phyloP scores from a whole-genome alignment of 2,113 vertebrate species.

The Laticauda laticaudata region DNA sequence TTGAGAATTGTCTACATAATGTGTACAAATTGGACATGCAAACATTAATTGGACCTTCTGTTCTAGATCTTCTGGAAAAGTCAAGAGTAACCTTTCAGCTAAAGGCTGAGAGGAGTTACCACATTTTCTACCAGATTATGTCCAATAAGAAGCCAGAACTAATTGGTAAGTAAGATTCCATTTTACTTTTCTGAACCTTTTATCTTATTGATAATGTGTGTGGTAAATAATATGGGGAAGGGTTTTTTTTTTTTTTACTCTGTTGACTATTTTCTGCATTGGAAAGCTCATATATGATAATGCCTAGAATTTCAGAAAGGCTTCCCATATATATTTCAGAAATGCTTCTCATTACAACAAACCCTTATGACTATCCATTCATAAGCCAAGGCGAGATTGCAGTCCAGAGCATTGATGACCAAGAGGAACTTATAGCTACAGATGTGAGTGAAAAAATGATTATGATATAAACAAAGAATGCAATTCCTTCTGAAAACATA shows the following conservation, averaged over 20 bases:
- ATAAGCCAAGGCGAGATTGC: conserved; percentile 79
- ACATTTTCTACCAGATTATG: conserved; percentile 94
- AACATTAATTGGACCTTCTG: not conserved
- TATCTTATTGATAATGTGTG: not conserved
- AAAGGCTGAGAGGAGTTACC: conserved; percentile 89
- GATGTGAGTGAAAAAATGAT: conserved; percentile 62
- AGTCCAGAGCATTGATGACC: conserved; percentile 74
- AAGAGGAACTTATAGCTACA: conserved; percentile 73
- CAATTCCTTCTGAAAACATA: not conserved
- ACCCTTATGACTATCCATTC: conserved; percentile 72
- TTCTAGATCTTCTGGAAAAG: conserved; percentile 86
- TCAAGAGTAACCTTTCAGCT: conserved; percentile 90
- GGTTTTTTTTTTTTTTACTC: not conserved
- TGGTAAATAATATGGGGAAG: not conserved
- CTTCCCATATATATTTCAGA: conserved; percentile 60
- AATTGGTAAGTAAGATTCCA: conserved; percentile 71
- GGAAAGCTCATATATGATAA: not conserved
- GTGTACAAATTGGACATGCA: not conserved
- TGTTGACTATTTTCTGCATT: not conserved
- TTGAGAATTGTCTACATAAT: not conserved
- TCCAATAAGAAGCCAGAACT: conserved; percentile 88
- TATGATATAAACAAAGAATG: not conserved
- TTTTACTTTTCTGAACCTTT: not conserved
- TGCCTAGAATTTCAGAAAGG: not conserved
- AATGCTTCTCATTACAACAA: conserved; percentile 73